These are phyloP conservation scores for Orchesellides sinensis DNA, from an alignment of 2,888 invertebrate species.

Conservation along the genomic window DNA sequence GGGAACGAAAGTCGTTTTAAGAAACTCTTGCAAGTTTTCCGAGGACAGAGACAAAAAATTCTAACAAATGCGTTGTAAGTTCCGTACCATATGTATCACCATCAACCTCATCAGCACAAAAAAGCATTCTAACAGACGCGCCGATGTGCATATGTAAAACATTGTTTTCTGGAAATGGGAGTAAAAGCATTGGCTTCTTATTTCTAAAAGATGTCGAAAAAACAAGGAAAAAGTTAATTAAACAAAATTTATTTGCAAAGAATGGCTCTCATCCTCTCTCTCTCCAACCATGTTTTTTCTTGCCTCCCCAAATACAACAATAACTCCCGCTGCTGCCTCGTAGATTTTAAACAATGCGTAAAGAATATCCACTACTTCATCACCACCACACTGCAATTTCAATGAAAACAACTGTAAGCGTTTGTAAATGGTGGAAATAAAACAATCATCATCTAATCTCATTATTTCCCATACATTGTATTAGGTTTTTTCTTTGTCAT, in stretches of 20 bases:
- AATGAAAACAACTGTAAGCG: neutral
- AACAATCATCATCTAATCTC: neutral
- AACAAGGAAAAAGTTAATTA: conserved; percentile 6
- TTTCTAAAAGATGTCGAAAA: neutral
- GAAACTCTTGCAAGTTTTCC: neutral
- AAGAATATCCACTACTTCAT: neutral
- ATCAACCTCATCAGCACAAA: no score
- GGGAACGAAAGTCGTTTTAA: neutral
- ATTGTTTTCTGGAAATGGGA: neutral
- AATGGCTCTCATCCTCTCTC: no score
- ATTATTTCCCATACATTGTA: neutral
- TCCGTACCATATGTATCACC: no score
- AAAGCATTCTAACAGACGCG: neutral
- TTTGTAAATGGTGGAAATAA: neutral
- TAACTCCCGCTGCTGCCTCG: neutral
- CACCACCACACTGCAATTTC: neutral
- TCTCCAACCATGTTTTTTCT: no score
- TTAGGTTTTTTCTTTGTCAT: no score
- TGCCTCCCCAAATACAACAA: neutral
- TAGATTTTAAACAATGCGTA: no score
- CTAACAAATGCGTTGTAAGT: no score
- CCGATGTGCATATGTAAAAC: neutral
- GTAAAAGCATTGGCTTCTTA: neutral
- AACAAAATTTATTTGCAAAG: conserved; percentile 12
- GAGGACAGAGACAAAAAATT: neutral